Base-by-base conservation (phyloP, 2,888 invertebrate species). In the Venustoraphidia nigricollis region DNA sequence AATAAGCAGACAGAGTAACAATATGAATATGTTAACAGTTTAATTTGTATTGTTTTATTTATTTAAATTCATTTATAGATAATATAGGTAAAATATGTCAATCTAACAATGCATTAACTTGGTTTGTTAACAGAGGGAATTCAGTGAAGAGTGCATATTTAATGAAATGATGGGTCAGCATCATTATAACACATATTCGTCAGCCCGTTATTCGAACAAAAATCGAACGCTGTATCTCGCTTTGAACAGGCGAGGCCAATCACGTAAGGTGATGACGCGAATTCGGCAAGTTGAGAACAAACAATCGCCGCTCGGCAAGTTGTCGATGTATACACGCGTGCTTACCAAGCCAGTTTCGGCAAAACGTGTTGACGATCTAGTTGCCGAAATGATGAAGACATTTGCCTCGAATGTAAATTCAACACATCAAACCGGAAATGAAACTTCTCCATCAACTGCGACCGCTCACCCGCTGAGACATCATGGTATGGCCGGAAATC, bases 131-230 rank as follows among this genome's bases (percentile, higher is more conserved):
- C 85, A 89, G 88, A 82, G 79, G 71, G 81, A 83, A 68, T 85
- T 83, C 74, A 81, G 83, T 65, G 72, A 72, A 59, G 83, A 84
- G 62, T 90, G 89, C 72, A 77, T 87, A 65, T 88, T 89, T 76
- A 84, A 86, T 70, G 89, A 89, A 71, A 82, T 79, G 64, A 80
- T 88, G 67, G 87, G 83, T 67, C 79, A 81, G 66, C 82, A 87
- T 68, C 80, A 85, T 66, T 89, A 87, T 72, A 89, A 88, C 67
- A 85, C 84, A 50, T 90, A 89, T 70, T 83, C 86, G 60, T 82
- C 82, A 57, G 75, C 75, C 52, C 79, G 81, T 65, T 79, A 81
- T 70, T 81, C 81, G 52, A 77, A 82, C 67, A 72, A 68, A 54
- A 75, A 77, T 58, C 78, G 80, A 59, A 83, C 83, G 45, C 68